Base-by-base conservation (phyloP, 2,113 vertebrate genomes). In the Forbesichthys agassizii region DNA sequence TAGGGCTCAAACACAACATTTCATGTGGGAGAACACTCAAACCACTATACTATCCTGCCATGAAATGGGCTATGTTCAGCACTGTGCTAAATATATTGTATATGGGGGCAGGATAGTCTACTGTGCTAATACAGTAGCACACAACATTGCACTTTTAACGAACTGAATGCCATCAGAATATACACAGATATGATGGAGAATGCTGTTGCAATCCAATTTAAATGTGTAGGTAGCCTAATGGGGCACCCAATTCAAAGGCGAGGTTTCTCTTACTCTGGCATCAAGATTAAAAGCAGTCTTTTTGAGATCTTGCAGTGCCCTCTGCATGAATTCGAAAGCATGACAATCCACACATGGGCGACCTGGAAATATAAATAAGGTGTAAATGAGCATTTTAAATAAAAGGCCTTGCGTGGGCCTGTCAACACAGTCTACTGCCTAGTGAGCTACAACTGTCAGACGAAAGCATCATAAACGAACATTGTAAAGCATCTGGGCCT, bases 321-420 rank as follows among this genome's bases (percentile, higher is more conserved):
- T 95, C 92, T 98, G 97, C 97, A 98, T 98, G 77, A 98, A 98
- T 89, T 98, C 97, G 81, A 98, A 98, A 0, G 97, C 97, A 66
- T 98, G 97, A 73, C 97, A 98, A 79, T 98, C 97, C 74, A 98
- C 97, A 57, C 97, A 98, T 5, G 97, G 97, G 0, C 96, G 96
- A 87, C 96, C 97, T 96, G 69, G 62, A 36, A 8, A 81, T 33
- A 53, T 33, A 12, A 36, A 68, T 20, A 52, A 36, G 9, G n/a
- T 46, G 9, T 4, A 46, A 51, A 56, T 27, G 16, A 56, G 20
- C 54, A 10, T 20, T 14, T 1, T 54, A 16, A 54, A 56, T 2
- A 9, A 56, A 10, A 56, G 36, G 36, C 36, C 36, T 5, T 5
- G 4, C 5, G 54, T 56, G 54, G 54, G 54, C 54, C 54, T 56